A percentile compares a stretch with the other conserved stretches of the same genome.
These are phyloP conservation scores for Limnodromus scolopaceus DNA, from an alignment of 2,797 vertebrate species.

Conservation along the genomic window DNA sequence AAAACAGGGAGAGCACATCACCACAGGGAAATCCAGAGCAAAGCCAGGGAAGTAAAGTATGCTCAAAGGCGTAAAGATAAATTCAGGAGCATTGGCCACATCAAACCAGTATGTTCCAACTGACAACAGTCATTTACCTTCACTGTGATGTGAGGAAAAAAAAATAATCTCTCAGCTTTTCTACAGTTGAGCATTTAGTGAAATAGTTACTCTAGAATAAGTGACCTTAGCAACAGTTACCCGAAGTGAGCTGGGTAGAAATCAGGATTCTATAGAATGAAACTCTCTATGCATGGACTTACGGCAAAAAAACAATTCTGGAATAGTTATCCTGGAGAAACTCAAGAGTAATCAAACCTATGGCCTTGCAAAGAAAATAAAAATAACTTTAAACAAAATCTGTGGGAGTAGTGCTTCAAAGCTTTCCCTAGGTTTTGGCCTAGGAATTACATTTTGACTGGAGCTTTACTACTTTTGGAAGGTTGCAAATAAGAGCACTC, in stretches of 20 bases:
- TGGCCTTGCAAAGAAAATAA: not conserved
- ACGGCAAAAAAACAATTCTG: not conserved
- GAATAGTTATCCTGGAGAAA: not conserved
- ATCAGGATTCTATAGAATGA: not conserved
- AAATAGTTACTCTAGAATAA: not conserved
- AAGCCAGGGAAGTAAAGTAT: not conserved
- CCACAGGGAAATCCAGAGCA: not conserved
- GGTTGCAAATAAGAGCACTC: not conserved
- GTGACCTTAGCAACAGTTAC: not conserved
- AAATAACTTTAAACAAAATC: not conserved
- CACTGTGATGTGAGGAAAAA: not conserved
- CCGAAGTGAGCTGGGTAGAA: not conserved
- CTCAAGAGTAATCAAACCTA: not conserved
- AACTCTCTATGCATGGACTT: not conserved
- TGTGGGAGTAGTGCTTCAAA: not conserved
- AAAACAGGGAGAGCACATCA: too few species aligned
- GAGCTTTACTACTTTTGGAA: conserved; percentile 12
- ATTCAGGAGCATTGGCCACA: not conserved
- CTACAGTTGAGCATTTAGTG: not conserved
- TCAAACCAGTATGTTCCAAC: not conserved
- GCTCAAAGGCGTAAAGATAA: not conserved
- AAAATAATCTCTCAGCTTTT: not conserved
- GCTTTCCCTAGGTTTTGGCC: not conserved
- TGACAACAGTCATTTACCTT: not conserved
- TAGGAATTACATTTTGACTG: not conserved